These are phyloP conservation scores for Galemys pyrenaicus DNA, from an alignment of 2,113 vertebrate species.

Conservation along the genomic window DNA sequence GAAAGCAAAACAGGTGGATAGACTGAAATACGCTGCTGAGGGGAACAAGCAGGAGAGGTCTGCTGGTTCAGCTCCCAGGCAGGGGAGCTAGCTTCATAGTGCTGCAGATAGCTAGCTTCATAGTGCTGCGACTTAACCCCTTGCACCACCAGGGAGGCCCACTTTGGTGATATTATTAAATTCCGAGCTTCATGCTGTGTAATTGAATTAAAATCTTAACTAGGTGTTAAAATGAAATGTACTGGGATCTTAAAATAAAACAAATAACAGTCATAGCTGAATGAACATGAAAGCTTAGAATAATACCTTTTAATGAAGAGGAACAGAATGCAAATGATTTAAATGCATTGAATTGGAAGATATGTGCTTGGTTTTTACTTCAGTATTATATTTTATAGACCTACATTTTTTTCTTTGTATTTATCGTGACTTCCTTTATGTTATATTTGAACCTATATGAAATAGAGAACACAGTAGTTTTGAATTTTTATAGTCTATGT, in stretches of 20 bases:
- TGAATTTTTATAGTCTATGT: not conserved
- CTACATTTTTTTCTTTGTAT: not conserved
- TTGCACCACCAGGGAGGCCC: no score
- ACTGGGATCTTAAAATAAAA: slow-evolving; percentile 77
- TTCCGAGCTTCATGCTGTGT: slow-evolving; percentile 58
- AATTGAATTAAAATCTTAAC: slow-evolving; percentile 77
- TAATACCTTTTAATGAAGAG: slow-evolving; percentile 72
- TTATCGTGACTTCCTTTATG: not conserved
- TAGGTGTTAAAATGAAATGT: slow-evolving; percentile 77
- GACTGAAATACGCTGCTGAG: no score
- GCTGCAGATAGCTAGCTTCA: no score
- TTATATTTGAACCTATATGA: not conserved
- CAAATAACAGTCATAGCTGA: slow-evolving; percentile 64
- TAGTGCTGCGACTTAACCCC: no score
- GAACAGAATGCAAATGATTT: slow-evolving; percentile 53
- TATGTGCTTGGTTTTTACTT: slow-evolving; percentile 1
- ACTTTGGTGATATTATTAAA: slow-evolving; percentile 60
- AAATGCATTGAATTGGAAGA: slow-evolving; percentile 30
- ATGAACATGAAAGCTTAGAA: slow-evolving; percentile 59
- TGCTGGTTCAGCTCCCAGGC: no score
- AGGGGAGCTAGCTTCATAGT: no score
- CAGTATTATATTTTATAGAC: not conserved
- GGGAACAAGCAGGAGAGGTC: no score
- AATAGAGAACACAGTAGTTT: not conserved
- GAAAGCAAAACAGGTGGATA: no score